Evolutionary conservation across 2,888 invertebrate genomes (phyloP).

Genomic region (Nephrocerus scutellatus): DNA sequence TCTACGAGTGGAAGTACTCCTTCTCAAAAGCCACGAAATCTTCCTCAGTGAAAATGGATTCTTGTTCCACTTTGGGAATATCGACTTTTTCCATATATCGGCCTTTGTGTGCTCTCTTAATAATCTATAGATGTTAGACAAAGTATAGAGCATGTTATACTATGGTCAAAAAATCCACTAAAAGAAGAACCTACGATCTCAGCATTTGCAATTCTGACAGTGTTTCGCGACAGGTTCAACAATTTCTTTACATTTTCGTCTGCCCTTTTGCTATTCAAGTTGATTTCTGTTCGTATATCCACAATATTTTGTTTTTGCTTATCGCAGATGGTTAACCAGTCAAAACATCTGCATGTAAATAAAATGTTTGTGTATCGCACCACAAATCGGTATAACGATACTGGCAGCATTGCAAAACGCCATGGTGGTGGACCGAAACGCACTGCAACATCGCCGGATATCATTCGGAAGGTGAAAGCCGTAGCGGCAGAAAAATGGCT

Average conservation of each 20-base stretch:
- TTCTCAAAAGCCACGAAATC: slow-evolving; percentile 24
- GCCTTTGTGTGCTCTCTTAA: slow-evolving; percentile 21
- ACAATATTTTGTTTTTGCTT: slow-evolving; percentile 17
- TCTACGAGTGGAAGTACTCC: slow-evolving; percentile 16
- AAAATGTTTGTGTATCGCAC: too few species aligned
- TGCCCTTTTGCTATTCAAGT: slow-evolving; percentile 14
- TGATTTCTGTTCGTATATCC: slow-evolving; percentile 17
- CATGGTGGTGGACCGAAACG: too few species aligned
- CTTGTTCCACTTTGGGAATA: slow-evolving; percentile 16
- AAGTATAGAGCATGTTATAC: too few species aligned
- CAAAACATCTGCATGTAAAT: too few species aligned
- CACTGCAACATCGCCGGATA: too few species aligned
- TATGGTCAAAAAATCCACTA: too few species aligned
- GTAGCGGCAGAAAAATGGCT: too few species aligned
- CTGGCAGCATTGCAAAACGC: too few species aligned
- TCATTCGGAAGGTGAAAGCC: too few species aligned
- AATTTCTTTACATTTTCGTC: slow-evolving; percentile 21
- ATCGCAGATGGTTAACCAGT: too few species aligned
- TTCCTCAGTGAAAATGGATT: slow-evolving; percentile 25
- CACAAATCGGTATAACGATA: too few species aligned
- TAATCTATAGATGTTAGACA: slow-evolving; percentile 19
- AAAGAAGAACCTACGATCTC: slow-evolving; percentile 21
- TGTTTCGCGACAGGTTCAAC: slow-evolving; percentile 21
- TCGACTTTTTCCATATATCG: slow-evolving; percentile 14
- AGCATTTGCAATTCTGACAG: slow-evolving; percentile 16